Conservation (phyloP, 2,797 vertebrate genomes). For the Petrocephalus schoutedeni region DNA sequence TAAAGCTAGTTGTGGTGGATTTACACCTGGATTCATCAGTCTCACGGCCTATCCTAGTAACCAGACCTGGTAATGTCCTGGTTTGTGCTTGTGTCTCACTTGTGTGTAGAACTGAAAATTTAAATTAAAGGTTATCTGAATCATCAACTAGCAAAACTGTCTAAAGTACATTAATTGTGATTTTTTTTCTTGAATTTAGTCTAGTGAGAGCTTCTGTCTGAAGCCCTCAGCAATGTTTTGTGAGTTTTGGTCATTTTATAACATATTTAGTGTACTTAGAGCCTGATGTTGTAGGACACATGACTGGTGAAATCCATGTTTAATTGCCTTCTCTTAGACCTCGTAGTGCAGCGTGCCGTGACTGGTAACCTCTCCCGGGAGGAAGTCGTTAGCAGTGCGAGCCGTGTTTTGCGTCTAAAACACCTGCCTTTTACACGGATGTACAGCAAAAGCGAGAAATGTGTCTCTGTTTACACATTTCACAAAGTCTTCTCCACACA, state of each 20-base stretch:
- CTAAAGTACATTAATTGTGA: neutral
- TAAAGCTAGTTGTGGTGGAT: conserved; percentile 70
- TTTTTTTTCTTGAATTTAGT: neutral
- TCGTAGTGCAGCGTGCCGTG: conserved; percentile 6
- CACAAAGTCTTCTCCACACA: neutral
- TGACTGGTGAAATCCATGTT: neutral
- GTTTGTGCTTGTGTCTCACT: neutral
- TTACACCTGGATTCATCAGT: conserved; percentile 61
- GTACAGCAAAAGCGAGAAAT: neutral
- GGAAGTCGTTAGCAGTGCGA: neutral
- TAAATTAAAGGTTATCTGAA: neutral
- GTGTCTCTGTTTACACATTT: neutral
- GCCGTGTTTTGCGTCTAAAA: neutral
- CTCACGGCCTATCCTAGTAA: neutral
- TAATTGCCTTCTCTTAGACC: conserved; percentile 37
- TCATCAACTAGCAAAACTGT: neutral
- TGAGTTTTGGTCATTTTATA: neutral
- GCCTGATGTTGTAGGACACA: neutral
- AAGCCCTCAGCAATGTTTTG: neutral
- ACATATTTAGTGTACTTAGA: neutral
- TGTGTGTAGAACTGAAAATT: neutral
- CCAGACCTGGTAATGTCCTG: neutral
- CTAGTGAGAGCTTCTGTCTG: neutral
- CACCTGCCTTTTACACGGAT: neutral
- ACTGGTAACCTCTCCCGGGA: neutral